A percentile compares a stretch with the other conserved stretches of the same genome.
These are phyloP conservation scores for Brachylomia viminalis DNA, from an alignment of 2,888 invertebrate species.

Conservation along the genomic window DNA sequence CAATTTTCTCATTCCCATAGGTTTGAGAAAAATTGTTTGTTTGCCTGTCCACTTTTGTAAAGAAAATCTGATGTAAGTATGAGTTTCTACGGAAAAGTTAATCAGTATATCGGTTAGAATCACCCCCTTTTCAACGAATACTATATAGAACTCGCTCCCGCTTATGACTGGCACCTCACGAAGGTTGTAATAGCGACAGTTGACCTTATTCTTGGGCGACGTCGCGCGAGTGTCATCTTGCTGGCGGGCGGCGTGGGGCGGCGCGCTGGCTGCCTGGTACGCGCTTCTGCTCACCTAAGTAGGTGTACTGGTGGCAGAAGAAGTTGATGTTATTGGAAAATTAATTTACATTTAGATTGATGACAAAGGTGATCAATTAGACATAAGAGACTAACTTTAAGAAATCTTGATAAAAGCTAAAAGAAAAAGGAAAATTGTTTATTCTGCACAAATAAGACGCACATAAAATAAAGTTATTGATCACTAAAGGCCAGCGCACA, in stretches of 20 bases:
- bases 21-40: background rate
- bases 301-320: conserved; percentile 77
- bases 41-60: background rate
- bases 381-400: background rate
- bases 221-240: conserved; percentile 89
- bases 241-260: conserved; percentile 80
- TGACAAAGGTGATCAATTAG: background rate
- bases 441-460: background rate
- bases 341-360: background rate
- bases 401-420: background rate
- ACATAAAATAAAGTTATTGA: background rate
- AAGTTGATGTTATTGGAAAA: background rate
- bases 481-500: background rate
- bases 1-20: background rate
- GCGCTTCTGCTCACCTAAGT: conserved; percentile 78
- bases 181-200: conserved; percentile 74
- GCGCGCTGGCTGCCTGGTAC: conserved; percentile 84
- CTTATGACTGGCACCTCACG: conserved; percentile 24
- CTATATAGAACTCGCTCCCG: conserved; percentile 34
- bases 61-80: background rate
- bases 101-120: too few relatives aligned
- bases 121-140: background rate
- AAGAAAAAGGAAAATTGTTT: background rate
- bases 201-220: conserved; percentile 88
- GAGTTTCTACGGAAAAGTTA: background rate